phyloP scores from a whole-genome alignment of 2,888 invertebrate genomes.

The Theretra japonica region DNA sequence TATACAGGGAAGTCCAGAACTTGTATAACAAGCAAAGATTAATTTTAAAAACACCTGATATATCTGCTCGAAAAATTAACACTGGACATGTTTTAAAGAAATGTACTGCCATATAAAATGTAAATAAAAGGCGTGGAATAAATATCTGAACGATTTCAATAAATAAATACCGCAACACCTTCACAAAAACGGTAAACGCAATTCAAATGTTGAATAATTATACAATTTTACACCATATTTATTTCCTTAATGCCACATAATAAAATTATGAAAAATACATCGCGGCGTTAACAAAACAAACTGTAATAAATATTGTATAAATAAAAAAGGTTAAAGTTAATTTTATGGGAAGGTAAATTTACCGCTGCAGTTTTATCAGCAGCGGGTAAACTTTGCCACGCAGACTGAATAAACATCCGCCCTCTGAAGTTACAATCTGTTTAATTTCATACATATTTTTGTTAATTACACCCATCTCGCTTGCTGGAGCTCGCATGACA shows the following conservation, averaged over 20 bases:
- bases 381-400: conserved; percentile 1
- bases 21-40: too few species aligned
- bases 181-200: background rate
- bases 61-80: too few species aligned
- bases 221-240: background rate
- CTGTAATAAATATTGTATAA: conserved; percentile 12
- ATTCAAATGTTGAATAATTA: background rate
- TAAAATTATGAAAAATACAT: background rate
- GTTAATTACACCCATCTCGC: conserved; percentile 2
- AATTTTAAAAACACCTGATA: too few species aligned
- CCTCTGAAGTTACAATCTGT: conserved; percentile 8
- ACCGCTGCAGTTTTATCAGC: conserved; percentile 13
- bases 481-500: background rate
- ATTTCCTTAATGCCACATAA: background rate
- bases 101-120: too few species aligned
- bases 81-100: too few species aligned
- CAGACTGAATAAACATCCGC: conserved; percentile 18
- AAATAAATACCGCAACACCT: background rate
- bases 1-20: too few species aligned
- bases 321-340: background rate
- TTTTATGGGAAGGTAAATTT: conserved; percentile 20
- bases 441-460: conserved; percentile 16
- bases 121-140: too few species aligned
- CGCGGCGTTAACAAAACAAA: background rate
- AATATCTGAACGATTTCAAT: background rate